Conservation (phyloP, 1,140 invertebrate genomes). For the Prorops nasuta region DNA sequence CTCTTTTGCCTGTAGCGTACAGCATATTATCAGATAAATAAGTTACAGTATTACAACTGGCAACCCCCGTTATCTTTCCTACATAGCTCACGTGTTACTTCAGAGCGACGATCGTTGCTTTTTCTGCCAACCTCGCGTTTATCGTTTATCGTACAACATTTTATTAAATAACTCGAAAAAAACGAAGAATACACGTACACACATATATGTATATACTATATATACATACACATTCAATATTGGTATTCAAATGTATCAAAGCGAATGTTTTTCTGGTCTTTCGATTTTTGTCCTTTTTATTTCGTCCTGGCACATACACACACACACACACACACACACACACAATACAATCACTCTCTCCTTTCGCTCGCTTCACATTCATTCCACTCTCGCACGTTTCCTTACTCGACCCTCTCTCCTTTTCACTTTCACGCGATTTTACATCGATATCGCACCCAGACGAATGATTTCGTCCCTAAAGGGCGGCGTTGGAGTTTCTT, state of each 20-base stretch:
- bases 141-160: no score
- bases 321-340: not conserved
- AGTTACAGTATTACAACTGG: no score
- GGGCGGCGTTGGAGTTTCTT: no score
- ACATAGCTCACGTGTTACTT: no score
- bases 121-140: no score
- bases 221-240: conserved; percentile 36
- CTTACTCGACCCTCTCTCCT: conserved; percentile 2
- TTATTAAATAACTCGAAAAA: no score
- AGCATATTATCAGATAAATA: no score
- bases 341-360: conserved; percentile 1
- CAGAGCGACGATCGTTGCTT: no score
- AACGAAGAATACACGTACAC: conserved; percentile 5
- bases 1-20: no score
- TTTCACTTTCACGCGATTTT: not conserved
- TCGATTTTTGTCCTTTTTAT: not conserved
- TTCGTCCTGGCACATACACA: conserved; percentile 4
- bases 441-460: conserved; percentile 1
- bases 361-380: conserved; percentile 5
- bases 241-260: conserved; percentile 55
- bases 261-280: conserved; percentile 9
- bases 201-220: conserved; percentile 9
- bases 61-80: no score
- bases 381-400: conserved; percentile 7
- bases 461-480: no score